Evolutionary conservation across 2,888 invertebrate genomes (phyloP).

Genomic region (Rhingia rostrata): DNA sequence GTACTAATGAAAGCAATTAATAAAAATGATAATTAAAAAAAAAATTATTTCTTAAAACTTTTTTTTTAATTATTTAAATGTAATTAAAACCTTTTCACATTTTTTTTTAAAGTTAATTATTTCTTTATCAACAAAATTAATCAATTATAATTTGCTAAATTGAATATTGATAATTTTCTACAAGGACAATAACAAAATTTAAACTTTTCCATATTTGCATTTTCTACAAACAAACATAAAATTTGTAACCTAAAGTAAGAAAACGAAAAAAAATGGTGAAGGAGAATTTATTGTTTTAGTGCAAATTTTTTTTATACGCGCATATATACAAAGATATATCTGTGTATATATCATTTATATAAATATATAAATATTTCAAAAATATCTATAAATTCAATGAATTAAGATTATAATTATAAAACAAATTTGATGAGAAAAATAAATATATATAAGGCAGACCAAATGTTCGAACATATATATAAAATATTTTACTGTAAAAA

Average conservation of each 20-base stretch:
- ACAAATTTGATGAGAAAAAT: slow-evolving; percentile 55
- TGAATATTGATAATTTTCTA: not conserved
- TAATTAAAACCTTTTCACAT: not conserved
- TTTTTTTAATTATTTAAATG: slow-evolving; percentile 3
- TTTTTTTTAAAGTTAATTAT: no score
- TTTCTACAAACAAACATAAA: slow-evolving; percentile 38
- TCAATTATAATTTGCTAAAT: slow-evolving; percentile 13
- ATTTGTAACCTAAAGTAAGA: slow-evolving; percentile 35
- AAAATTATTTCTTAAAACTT: not conserved
- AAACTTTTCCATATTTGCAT: slow-evolving; percentile 53
- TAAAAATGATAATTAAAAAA: slow-evolving; percentile 79
- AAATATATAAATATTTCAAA: slow-evolving; percentile 11
- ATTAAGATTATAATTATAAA: slow-evolving; percentile 54
- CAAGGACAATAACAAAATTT: not conserved
- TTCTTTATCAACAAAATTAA: not conserved
- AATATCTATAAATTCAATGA: slow-evolving; percentile 67
- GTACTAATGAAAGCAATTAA: slow-evolving; percentile 83
- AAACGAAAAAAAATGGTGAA: slow-evolving; percentile 58
- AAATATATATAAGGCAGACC: slow-evolving; percentile 61
- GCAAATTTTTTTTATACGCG: slow-evolving; percentile 67
- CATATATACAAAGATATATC: slow-evolving; percentile 32
- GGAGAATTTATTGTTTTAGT: slow-evolving; percentile 74
- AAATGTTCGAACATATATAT: slow-evolving; percentile 38
- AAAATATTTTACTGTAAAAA: slow-evolving; percentile 10
- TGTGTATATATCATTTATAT: slow-evolving; percentile 10